phyloP scores from a whole-genome alignment of 1,140 invertebrate species.

The Oncopeltus fasciatus region DNA sequence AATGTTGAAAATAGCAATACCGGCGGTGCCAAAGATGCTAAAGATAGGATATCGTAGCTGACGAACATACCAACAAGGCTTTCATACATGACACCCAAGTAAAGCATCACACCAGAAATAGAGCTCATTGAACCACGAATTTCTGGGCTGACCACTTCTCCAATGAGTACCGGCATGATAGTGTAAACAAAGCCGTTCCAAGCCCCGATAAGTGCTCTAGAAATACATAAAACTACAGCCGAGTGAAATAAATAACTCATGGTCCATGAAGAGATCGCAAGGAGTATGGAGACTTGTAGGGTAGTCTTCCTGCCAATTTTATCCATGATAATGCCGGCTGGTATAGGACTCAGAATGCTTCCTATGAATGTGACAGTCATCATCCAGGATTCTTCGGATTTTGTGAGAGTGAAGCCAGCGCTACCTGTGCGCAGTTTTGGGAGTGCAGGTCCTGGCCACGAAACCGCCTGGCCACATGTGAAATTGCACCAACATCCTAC shows the following conservation, averaged over 20 bases:
- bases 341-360: conserved; percentile 23
- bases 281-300: conserved; percentile 47
- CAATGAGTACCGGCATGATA: conserved; percentile 45
- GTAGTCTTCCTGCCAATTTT: conserved; percentile 53
- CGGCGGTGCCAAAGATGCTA: conserved; percentile 44
- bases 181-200: conserved; percentile 58
- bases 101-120: conserved; percentile 61
- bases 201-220: conserved; percentile 36
- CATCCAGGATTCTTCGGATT: conserved; percentile 14
- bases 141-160: conserved; percentile 33
- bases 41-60: conserved; percentile 46
- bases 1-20: conserved; percentile 48
- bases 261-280: conserved; percentile 32
- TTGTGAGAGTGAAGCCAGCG: conserved; percentile 5
- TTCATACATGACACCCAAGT: conserved; percentile 55
- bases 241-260: conserved; percentile 32
- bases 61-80: conserved; percentile 60
- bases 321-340: conserved; percentile 41
- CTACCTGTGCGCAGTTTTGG: conserved; percentile 11
- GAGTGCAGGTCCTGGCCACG: conserved; percentile 12
- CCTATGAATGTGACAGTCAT: conserved; percentile 19
- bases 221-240: conserved; percentile 12
- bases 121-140: conserved; percentile 38
- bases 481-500: not conserved
- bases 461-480: conserved; percentile 3